A percentile compares a stretch with the other conserved stretches of the same genome.
Conservation (phyloP, 1,140 invertebrate species). For the Atta texana region DNA sequence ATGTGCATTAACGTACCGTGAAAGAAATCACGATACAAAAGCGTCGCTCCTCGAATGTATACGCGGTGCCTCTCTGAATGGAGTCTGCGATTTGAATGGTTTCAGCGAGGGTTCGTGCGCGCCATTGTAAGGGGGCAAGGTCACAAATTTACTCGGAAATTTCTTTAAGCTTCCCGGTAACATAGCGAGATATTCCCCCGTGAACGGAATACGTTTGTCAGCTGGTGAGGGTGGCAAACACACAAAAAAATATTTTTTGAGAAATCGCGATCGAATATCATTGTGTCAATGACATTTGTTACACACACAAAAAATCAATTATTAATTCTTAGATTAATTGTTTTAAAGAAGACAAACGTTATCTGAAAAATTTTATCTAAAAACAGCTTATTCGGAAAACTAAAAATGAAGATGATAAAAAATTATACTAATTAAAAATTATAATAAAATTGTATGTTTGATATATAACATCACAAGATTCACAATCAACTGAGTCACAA, state of each 20-base stretch:
- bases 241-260: conserved; percentile 26
- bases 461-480: background rate
- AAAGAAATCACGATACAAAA: conserved; percentile 84
- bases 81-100: conserved; percentile 82
- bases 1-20: conserved; percentile 66
- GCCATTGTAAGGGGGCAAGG: conserved; percentile 84
- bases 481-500: background rate
- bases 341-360: background rate
- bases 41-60: conserved; percentile 79
- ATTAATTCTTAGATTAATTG: background rate
- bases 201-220: conserved; percentile 70
- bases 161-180: conserved; percentile 77
- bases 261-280: conserved; percentile 9
- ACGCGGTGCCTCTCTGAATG: conserved; percentile 80
- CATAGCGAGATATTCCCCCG: conserved; percentile 68
- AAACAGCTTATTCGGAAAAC: background rate
- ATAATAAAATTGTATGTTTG: background rate
- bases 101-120: conserved; percentile 80
- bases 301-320: background rate
- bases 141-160: conserved; percentile 84
- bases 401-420: background rate
- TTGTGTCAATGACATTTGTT: background rate
- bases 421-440: background rate
- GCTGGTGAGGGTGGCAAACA: conserved; percentile 59
- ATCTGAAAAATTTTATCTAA: background rate